A percentile compares a stretch with the other conserved stretches of the same genome.
Conservation (phyloP, 2,888 invertebrate species). For the Mallateleia sp. region DNA sequence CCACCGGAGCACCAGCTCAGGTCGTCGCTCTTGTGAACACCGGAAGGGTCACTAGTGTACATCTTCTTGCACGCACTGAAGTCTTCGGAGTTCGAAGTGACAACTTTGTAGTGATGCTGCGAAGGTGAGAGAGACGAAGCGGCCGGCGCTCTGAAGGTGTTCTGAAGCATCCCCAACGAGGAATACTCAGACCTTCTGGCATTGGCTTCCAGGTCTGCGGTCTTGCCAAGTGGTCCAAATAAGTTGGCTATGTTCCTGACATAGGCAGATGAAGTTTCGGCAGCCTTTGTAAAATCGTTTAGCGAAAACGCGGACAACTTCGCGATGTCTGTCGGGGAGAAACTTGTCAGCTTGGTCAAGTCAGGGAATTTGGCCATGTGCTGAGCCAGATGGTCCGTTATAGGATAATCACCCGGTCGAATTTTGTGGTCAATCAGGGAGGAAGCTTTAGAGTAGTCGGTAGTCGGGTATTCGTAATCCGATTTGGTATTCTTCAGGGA, state of each 20-base stretch:
- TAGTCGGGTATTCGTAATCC: conserved; percentile 86
- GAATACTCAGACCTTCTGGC: conserved; percentile 85
- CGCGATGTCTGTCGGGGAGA: conserved; percentile 87
- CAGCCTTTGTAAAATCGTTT: conserved; percentile 87
- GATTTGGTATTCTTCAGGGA: conserved; percentile 88
- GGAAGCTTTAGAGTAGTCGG: conserved; percentile 86
- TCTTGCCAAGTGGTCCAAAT: conserved; percentile 87
- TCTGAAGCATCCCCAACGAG: conserved; percentile 81
- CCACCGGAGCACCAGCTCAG: conserved; percentile 83
- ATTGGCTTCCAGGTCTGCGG: conserved; percentile 82
- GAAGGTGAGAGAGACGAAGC: conserved; percentile 75
- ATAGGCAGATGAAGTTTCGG: conserved; percentile 86
- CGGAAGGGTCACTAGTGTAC: conserved; percentile 80
- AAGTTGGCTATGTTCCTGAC: conserved; percentile 88
- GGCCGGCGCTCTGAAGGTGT: conserved; percentile 81
- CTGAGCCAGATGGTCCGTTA: conserved; percentile 86
- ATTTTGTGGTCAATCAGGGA: conserved; percentile 83
- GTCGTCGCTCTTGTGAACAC: conserved; percentile 84
- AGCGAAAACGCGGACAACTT: conserved; percentile 88
- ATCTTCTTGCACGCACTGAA: conserved; percentile 82
- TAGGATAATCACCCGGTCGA: conserved; percentile 85
- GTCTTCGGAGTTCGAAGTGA: conserved; percentile 78
- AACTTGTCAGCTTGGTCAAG: conserved; percentile 87
- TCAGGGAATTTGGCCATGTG: conserved; percentile 88
- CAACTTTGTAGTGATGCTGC: conserved; percentile 80